These are phyloP conservation scores for Platanista minor DNA, from an alignment of 2,113 vertebrate genomes.

Conservation along the genomic window DNA sequence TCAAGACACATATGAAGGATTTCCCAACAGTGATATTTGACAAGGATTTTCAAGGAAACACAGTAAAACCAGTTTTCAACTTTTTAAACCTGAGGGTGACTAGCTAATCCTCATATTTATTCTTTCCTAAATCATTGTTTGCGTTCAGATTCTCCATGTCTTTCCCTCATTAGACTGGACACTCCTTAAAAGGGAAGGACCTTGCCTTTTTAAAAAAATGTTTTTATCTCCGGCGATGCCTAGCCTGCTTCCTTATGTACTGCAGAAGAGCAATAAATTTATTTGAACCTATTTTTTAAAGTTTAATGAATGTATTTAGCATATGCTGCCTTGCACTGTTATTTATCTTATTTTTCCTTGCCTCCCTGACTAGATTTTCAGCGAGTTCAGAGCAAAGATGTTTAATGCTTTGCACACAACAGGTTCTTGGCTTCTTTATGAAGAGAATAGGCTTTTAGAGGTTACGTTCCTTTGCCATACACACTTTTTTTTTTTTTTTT, in stretches of 20 bases:
- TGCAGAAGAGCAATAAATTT: not conserved
- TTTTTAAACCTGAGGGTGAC: not conserved
- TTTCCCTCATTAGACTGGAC: not conserved
- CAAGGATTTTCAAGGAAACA: not conserved
- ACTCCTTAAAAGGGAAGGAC: not conserved
- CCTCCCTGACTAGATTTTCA: not conserved
- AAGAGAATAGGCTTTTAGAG: conserved; percentile 20
- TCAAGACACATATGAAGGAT: not conserved
- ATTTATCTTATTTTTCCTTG: conserved; percentile 2
- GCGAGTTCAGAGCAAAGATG: not conserved
- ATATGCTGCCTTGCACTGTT: not conserved
- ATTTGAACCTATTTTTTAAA: not conserved
- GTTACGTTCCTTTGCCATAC: conserved; percentile 8
- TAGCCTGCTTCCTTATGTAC: not conserved
- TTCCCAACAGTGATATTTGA: not conserved
- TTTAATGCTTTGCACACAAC: not conserved
- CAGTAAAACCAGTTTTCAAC: not conserved
- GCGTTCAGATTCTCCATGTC: not conserved
- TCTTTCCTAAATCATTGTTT: not conserved
- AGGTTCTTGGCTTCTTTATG: conserved; percentile 21
- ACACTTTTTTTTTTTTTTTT: too few species aligned
- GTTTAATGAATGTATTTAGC: not conserved
- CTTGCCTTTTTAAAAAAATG: not conserved
- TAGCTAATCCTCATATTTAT: not conserved
- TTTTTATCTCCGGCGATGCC: not conserved